phyloP scores from a whole-genome alignment of 2,797 vertebrate species.

The Pogonophryne albipinna region DNA sequence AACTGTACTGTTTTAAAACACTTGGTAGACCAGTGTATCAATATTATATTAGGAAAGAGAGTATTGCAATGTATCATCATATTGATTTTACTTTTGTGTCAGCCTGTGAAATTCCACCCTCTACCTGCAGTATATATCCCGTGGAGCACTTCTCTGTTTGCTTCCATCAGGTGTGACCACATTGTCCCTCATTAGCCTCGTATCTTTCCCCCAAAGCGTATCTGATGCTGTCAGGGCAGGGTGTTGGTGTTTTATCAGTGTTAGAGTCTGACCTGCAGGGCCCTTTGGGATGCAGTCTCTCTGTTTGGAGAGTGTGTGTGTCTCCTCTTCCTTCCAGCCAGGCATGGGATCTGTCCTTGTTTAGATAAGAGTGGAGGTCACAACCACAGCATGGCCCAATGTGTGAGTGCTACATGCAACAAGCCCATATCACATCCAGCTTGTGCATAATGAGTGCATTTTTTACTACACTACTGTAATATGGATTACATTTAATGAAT shows the following conservation, averaged over 20 bases:
- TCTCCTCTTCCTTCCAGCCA: conserved; percentile 25
- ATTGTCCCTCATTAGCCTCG: conserved; percentile 26
- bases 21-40: neutral
- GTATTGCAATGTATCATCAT: conserved; percentile 2
- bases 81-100: conserved; percentile 14
- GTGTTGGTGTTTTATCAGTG: conserved; percentile 18
- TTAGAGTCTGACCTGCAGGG: conserved; percentile 23
- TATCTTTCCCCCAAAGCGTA: conserved; percentile 17
- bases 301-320: conserved; percentile 8
- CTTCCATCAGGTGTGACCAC: conserved; percentile 28
- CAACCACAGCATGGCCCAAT: neutral
- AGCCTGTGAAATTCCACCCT: conserved; percentile 8
- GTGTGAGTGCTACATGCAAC: neutral
- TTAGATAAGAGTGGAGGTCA: conserved; percentile 52
- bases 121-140: neutral
- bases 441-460: neutral
- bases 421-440: neutral
- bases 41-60: conserved; percentile 10
- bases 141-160: conserved; percentile 1
- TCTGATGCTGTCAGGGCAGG: conserved; percentile 4
- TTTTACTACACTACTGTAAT: neutral
- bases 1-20: neutral
- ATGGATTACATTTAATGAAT: neutral
- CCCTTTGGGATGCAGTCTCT: neutral
- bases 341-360: conserved; percentile 35